These are phyloP conservation scores for Eulemur macaco DNA, from an alignment of 2,113 vertebrate genomes.

Conservation along the genomic window DNA sequence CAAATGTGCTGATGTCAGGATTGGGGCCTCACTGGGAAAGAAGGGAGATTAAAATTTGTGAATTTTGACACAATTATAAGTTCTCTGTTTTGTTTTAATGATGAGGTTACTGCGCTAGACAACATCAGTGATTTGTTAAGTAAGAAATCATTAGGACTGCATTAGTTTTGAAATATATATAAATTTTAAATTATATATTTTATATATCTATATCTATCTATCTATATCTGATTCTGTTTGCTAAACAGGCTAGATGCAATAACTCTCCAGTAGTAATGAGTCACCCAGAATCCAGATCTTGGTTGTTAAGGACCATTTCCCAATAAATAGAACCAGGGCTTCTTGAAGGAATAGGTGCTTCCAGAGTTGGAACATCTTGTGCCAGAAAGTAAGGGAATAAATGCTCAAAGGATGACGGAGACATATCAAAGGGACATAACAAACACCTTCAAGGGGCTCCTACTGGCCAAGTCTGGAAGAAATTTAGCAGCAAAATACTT, in stretches of 20 bases:
- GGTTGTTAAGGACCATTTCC: not conserved
- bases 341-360: not conserved
- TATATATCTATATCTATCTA: not conserved
- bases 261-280: not conserved
- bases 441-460: not conserved
- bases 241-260: not conserved
- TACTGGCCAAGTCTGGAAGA: not conserved
- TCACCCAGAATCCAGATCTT: not conserved
- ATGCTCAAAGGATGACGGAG: not conserved
- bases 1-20: not conserved
- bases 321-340: not conserved
- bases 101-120: not conserved
- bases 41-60: not conserved
- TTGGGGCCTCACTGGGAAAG: not conserved
- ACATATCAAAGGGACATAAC: not conserved
- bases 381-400: not conserved
- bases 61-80: not conserved
- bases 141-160: not conserved
- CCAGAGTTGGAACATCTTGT: not conserved
- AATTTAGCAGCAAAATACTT: not conserved
- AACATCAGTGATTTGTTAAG: not conserved
- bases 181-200: no score
- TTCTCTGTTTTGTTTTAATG: constrained; percentile 6
- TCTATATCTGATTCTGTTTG: not conserved
- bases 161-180: not conserved